phyloP scores from a whole-genome alignment of 2,113 vertebrate genomes.

The Edolisoma coerulescens region DNA sequence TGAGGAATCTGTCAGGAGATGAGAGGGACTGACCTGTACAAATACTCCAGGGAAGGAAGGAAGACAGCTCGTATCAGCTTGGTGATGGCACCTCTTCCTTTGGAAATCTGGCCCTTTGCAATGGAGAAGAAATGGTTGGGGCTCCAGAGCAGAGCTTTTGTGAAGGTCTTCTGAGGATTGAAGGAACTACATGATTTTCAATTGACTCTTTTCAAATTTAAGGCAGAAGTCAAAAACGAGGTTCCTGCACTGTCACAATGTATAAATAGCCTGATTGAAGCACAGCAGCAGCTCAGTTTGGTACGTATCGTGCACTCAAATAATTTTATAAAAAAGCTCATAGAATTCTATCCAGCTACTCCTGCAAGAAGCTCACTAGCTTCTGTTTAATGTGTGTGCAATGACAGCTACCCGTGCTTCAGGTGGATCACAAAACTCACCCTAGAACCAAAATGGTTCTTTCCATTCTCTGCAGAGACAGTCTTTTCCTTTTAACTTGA shows the following conservation, averaged over 20 bases:
- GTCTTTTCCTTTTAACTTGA: neutral
- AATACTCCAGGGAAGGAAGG: neutral
- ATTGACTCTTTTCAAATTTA: neutral
- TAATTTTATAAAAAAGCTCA: neutral
- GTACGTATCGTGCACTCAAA: neutral
- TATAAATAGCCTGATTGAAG: conserved; percentile 44
- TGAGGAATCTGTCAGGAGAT: neutral
- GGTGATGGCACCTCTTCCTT: neutral
- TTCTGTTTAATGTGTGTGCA: neutral
- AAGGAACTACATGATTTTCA: neutral
- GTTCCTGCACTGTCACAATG: conserved; percentile 3
- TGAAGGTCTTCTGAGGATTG: neutral
- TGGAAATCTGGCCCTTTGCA: neutral
- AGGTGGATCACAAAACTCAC: neutral
- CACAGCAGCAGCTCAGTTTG: neutral
- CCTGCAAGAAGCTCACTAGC: neutral
- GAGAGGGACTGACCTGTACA: neutral
- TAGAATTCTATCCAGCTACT: neutral
- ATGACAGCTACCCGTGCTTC: neutral
- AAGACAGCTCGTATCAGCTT: neutral
- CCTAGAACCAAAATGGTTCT: neutral
- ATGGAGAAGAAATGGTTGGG: neutral
- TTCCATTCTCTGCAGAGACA: neutral
- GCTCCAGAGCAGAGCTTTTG: neutral
- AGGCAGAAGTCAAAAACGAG: conserved; percentile 21